phyloP scores from a whole-genome alignment of 2,113 vertebrate species.

The Boleophthalmus pectinirostris region DNA sequence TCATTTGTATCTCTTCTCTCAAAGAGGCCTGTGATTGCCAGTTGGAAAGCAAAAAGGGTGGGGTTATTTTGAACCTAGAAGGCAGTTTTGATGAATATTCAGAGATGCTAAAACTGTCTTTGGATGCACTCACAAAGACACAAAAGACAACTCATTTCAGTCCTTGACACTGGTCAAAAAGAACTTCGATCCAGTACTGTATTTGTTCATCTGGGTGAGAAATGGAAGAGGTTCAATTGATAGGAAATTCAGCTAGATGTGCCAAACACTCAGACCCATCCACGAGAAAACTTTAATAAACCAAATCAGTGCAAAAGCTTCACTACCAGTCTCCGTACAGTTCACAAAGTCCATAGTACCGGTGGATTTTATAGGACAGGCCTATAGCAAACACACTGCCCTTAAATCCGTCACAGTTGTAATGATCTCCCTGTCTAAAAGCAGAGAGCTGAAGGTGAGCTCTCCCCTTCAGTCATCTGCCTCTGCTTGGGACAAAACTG shows the following conservation, averaged over 20 bases:
- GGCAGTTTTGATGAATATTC: too few relatives aligned
- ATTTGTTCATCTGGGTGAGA: too few relatives aligned
- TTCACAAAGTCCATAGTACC: slow-evolving; percentile 17
- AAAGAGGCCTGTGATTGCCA: too few relatives aligned
- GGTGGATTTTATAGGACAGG: slow-evolving; percentile 15
- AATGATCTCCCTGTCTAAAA: slow-evolving; percentile 67
- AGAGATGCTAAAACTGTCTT: not conserved
- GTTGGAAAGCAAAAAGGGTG: too few relatives aligned
- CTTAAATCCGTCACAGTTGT: slow-evolving; percentile 44
- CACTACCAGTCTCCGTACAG: not conserved
- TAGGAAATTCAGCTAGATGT: too few relatives aligned
- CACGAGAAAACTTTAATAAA: not conserved
- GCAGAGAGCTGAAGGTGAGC: slow-evolving; percentile 70
- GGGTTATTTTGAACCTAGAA: too few relatives aligned
- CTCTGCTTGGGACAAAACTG: slow-evolving; percentile 63
- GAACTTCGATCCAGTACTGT: too few relatives aligned
- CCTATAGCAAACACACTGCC: slow-evolving; percentile 26
- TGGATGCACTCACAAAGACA: too few relatives aligned
- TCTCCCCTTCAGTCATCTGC: slow-evolving; percentile 65
- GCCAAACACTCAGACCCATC: not conserved
- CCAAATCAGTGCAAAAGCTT: not conserved
- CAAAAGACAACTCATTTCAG: too few relatives aligned
- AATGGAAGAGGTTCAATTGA: too few relatives aligned
- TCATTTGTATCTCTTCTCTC: too few relatives aligned
- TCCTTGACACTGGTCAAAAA: too few relatives aligned